phyloP scores from a whole-genome alignment of 2,113 vertebrate genomes.

The Pygoscelis adeliae region DNA sequence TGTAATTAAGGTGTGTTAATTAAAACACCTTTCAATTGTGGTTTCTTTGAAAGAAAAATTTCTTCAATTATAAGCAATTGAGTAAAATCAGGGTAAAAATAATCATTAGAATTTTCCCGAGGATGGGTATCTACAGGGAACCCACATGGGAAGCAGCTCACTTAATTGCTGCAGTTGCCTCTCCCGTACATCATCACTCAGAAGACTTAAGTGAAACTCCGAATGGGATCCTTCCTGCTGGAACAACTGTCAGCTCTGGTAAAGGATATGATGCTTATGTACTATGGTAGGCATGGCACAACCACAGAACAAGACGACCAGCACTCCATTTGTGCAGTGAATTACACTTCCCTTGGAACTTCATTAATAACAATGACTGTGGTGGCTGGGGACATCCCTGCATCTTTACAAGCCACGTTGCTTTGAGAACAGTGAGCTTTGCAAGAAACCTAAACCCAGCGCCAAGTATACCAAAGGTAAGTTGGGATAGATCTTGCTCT shows the following conservation, averaged over 20 bases:
- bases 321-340: not conserved
- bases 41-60: not conserved
- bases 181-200: not conserved
- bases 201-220: not conserved
- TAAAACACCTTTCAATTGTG: not conserved
- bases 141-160: not conserved
- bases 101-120: not conserved
- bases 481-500: not conserved
- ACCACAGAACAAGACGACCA: not conserved
- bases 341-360: not conserved
- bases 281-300: not conserved
- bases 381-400: not conserved
- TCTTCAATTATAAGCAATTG: not conserved
- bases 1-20: not conserved
- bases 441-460: not conserved
- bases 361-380: fast-evolving
- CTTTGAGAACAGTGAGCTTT: not conserved
- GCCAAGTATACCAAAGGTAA: not conserved
- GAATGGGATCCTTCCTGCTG: not conserved
- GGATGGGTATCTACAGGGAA: not conserved
- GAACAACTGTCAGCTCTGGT: not conserved
- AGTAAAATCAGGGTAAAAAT: not conserved
- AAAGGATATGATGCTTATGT: not conserved
- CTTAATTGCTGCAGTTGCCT: not conserved
- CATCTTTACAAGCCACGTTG: fast-evolving